phyloP scores from a whole-genome alignment of 2,888 invertebrate species.

The Sphinx pinastri region DNA sequence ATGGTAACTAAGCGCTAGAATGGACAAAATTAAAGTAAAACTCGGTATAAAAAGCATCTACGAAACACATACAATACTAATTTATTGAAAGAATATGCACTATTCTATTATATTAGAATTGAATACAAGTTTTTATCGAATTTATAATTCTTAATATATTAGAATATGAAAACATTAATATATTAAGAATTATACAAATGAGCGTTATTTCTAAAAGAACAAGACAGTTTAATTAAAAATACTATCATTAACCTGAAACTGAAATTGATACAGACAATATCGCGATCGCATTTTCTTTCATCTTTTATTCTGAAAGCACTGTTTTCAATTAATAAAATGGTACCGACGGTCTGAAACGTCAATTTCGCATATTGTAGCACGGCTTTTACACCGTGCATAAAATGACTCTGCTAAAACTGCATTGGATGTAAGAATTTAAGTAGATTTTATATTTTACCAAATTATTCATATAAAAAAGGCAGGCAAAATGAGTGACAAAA shows the following conservation, averaged over 20 bases:
- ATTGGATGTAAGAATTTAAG: slow-evolving; percentile 4
- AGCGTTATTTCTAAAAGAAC: background rate
- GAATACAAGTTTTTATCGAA: no score
- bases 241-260: slow-evolving; percentile 1
- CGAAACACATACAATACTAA: no score
- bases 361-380: slow-evolving; percentile 17
- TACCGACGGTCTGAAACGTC: slow-evolving; percentile 7
- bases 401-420: slow-evolving; percentile 10
- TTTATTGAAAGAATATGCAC: no score
- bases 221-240: background rate
- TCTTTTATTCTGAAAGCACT: slow-evolving; percentile 21
- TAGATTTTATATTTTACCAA: background rate
- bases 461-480: background rate
- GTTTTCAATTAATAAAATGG: slow-evolving; percentile 23
- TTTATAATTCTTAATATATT: no score
- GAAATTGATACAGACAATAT: slow-evolving; percentile 15
- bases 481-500: no score
- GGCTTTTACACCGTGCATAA: background rate
- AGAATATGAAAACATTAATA: no score
- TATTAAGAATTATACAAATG: background rate
- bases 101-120: no score
- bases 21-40: no score
- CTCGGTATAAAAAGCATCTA: no score
- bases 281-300: slow-evolving; percentile 12
- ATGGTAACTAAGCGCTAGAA: no score